These are phyloP conservation scores for Dendrolimus punctatus DNA, from an alignment of 1,140 invertebrate species.

Conservation along the genomic window DNA sequence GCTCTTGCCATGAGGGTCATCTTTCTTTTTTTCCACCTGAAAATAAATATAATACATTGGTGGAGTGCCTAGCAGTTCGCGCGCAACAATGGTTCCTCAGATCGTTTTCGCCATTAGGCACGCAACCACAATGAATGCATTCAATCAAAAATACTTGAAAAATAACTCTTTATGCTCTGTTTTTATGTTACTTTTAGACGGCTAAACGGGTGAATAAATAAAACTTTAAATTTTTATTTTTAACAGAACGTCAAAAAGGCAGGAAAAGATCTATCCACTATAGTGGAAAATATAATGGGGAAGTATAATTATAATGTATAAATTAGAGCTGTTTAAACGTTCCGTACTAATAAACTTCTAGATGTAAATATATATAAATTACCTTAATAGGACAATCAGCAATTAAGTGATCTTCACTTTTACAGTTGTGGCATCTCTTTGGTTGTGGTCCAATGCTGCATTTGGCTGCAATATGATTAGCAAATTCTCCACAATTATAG, in stretches of 20 bases:
- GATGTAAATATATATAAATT: slow-evolving; percentile 1
- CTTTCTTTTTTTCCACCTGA: slow-evolving; percentile 55
- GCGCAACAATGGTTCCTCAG: background rate
- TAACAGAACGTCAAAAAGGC: too few relatives aligned
- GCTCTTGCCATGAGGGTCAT: slow-evolving; percentile 42
- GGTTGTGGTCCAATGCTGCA: slow-evolving; percentile 89
- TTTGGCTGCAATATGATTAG: slow-evolving; percentile 91
- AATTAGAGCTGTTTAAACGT: too few relatives aligned
- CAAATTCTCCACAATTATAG: slow-evolving; percentile 93
- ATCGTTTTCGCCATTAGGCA: background rate
- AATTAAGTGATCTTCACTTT: slow-evolving; percentile 88
- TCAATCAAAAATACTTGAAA: too few relatives aligned
- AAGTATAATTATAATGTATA: too few relatives aligned
- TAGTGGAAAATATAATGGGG: too few relatives aligned
- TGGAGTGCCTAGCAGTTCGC: too few relatives aligned
- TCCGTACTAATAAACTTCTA: too few relatives aligned
- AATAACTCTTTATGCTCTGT: too few relatives aligned
- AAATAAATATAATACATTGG: slow-evolving; percentile 10
- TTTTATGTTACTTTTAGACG: too few relatives aligned
- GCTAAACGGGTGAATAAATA: too few relatives aligned
- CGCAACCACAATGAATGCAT: background rate
- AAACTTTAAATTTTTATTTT: too few relatives aligned
- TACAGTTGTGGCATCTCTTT: slow-evolving; percentile 91
- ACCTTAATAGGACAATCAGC: slow-evolving; percentile 84
- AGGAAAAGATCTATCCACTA: too few relatives aligned